Percentiles rank a stretch among this genome's conserved stretches.
These are phyloP conservation scores for Alauda arvensis DNA, from an alignment of 2,797 vertebrate species.

Conservation along the genomic window DNA sequence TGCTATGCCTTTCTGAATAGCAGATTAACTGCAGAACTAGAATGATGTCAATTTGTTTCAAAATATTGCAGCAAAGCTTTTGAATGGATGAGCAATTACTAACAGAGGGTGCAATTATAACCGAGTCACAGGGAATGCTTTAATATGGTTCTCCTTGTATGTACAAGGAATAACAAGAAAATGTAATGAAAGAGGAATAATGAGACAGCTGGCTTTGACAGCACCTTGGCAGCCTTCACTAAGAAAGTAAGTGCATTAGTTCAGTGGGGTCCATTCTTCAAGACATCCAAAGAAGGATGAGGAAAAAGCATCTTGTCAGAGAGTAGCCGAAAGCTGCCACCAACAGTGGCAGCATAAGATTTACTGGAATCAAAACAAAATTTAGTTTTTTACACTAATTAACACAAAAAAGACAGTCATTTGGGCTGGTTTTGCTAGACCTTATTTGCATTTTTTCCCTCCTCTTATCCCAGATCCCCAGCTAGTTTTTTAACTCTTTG, in stretches of 20 bases:
- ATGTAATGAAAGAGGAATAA: constrained; percentile 52
- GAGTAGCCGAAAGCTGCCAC: constrained; percentile 9
- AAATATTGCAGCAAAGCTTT: constrained; percentile 71
- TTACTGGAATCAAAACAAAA: constrained; percentile 39
- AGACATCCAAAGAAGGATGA: constrained; percentile 26
- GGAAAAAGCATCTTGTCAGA: constrained; percentile 50
- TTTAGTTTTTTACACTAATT: constrained; percentile 46
- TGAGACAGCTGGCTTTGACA: constrained; percentile 54
- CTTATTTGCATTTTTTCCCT: not conserved
- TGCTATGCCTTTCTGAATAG: constrained; percentile 65
- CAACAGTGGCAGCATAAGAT: constrained; percentile 6
- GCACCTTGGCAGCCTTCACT: constrained; percentile 63
- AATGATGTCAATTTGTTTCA: constrained; percentile 71
- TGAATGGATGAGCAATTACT: constrained; percentile 68
- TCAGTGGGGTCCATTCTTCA: constrained; percentile 10
- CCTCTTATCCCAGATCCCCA: not conserved
- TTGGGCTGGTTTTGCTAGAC: not conserved
- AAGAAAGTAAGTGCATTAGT: constrained; percentile 52
- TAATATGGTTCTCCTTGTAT: constrained; percentile 44
- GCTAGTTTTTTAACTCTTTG: not conserved
- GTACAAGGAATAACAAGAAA: constrained; percentile 56
- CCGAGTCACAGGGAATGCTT: constrained; percentile 38
- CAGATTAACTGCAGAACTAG: constrained; percentile 64
- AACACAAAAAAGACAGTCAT: constrained; percentile 18
- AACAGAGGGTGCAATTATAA: constrained; percentile 61